Conservation (phyloP, 2,797 vertebrate species). For the Peromyscus eremicus region DNA sequence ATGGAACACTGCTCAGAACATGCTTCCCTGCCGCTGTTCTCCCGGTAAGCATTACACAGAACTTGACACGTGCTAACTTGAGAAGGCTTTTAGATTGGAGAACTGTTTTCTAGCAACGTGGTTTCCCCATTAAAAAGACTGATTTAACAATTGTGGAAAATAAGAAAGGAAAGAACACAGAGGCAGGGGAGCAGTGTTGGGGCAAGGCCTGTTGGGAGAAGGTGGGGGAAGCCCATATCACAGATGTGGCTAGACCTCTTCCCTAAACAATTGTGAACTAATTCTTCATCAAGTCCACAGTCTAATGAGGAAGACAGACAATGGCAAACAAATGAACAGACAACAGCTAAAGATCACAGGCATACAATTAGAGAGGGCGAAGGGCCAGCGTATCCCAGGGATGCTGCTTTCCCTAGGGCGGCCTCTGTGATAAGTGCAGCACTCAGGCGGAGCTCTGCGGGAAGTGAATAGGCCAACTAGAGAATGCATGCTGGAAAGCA, state of each 20-base stretch:
- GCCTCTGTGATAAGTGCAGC: background rate
- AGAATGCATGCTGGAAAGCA: background rate
- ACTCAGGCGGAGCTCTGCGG: background rate
- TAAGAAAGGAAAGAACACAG: background rate
- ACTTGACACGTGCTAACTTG: background rate
- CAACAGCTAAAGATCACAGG: background rate
- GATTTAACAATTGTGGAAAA: slow-evolving; percentile 1
- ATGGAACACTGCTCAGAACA: background rate
- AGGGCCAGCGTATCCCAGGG: background rate
- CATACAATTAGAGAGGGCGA: background rate
- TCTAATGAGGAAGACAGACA: background rate
- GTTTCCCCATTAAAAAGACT: background rate
- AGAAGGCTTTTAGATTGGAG: slow-evolving; percentile 21
- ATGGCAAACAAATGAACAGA: background rate
- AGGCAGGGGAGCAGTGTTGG: background rate
- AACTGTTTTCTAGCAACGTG: slow-evolving; percentile 2
- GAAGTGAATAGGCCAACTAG: background rate
- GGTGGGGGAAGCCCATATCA: too few relatives aligned
- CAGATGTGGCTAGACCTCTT: background rate
- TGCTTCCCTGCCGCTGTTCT: background rate
- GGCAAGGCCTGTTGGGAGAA: background rate
- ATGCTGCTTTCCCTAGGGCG: background rate
- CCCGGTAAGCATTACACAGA: background rate
- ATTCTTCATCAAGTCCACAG: background rate
- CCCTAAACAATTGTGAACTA: background rate